Evolutionary conservation across 1,140 invertebrate genomes (phyloP).

Genomic region (Thaumetopoea pityocampa): DNA sequence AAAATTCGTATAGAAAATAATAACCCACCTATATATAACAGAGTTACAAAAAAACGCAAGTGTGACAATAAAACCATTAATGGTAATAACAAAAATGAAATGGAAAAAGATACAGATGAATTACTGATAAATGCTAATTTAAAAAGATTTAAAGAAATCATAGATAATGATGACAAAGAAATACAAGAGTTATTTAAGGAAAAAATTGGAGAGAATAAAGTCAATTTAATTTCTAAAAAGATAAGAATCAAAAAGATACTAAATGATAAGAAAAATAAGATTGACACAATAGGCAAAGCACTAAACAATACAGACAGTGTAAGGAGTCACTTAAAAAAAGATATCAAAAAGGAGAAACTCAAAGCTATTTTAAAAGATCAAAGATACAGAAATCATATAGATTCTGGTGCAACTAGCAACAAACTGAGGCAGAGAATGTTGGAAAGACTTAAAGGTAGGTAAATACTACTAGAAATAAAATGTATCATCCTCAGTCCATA

Average conservation of each 20-base stretch:
- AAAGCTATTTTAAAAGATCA: slow-evolving; percentile 31
- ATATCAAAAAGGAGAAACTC: slow-evolving; percentile 33
- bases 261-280: slow-evolving; percentile 11
- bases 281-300: slow-evolving; percentile 9
- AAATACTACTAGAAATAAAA: neutral
- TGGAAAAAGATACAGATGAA: slow-evolving; percentile 33
- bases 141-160: slow-evolving; percentile 36
- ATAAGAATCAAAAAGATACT: slow-evolving; percentile 5
- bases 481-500: no score
- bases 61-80: slow-evolving; percentile 10
- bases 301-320: slow-evolving; percentile 4
- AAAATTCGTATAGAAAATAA: no score
- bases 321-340: no score
- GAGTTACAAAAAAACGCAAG: no score
- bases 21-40: no score
- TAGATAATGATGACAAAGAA: slow-evolving; percentile 43
- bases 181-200: slow-evolving; percentile 13
- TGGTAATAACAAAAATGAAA: slow-evolving; percentile 10
- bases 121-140: slow-evolving; percentile 45
- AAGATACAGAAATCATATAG: slow-evolving; percentile 39
- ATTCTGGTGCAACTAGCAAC: slow-evolving; percentile 29
- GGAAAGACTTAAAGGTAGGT: slow-evolving; percentile 63
- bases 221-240: slow-evolving; percentile 9
- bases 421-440: slow-evolving; percentile 65
- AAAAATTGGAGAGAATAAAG: slow-evolving; percentile 6